Evolutionary conservation across 53 echinoderm and acorn worm species (phyloP).

Genomic region (Zoroaster sp.): DNA sequence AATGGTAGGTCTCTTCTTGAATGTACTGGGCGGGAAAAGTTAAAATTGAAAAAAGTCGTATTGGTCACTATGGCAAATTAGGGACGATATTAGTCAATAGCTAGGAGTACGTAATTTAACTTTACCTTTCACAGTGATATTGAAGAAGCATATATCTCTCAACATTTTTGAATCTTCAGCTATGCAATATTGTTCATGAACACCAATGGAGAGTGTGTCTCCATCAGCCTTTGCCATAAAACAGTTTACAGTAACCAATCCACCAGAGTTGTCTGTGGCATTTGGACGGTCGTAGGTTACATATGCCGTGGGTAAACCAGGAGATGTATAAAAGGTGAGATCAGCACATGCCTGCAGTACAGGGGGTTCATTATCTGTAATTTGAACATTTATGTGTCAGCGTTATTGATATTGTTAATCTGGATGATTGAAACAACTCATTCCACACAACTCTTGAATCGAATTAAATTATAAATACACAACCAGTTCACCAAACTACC

Average conservation of each 20-base stretch:
- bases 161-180: background rate
- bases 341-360: background rate
- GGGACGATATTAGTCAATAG: no score
- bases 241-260: background rate
- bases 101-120: no score
- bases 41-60: no score
- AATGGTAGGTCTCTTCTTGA: no score
- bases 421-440: no score
- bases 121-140: background rate
- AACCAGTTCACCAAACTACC: no score
- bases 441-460: no score
- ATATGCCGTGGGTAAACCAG: background rate
- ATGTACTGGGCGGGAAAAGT: no score
- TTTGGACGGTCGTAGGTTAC: background rate
- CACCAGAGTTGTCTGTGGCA: slow-evolving; percentile 6
- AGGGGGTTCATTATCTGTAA: slow-evolving; percentile 9
- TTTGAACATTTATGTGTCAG: background rate
- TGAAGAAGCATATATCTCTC: background rate
- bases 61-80: no score
- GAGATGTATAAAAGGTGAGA: background rate
- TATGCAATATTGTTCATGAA: background rate
- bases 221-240: background rate
- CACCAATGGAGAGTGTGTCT: background rate
- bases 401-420: no score
- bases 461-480: no score